Base-by-base conservation (phyloP, 2,113 vertebrate genomes). In the Strix uralensis region DNA sequence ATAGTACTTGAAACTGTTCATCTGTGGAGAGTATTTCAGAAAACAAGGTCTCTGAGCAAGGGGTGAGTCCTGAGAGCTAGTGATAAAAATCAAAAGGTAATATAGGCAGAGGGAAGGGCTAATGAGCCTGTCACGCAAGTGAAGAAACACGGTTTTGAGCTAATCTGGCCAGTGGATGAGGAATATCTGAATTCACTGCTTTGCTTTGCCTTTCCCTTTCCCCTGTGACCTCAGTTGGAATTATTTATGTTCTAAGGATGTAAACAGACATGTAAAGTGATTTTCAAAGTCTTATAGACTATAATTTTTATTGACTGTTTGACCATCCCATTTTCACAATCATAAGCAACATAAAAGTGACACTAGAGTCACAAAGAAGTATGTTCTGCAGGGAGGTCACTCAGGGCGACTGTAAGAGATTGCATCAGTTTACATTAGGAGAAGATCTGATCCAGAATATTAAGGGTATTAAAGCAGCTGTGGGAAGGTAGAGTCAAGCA, bases 111-210 rank as follows among this genome's bases (percentile, higher is more conserved):
- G 82, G 22, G 9, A 67, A 72, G 21, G 7, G 7, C 4, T 66
- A 44, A 15, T 0, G 3, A 82, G 5, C 4, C 6, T 69, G 26
- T 2, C 13, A 78, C 4, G 6, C 8, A 54, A 57, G 10, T 42
- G n/a, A 67, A 71, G 19, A 74, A 81, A 47, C 25, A 44, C 3
- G 21, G 5, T 54, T 91, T 65, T 81, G 44, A 81, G 7, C 15
- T 57, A 90, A 61, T 38, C n/a, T 78, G 30, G 2, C 16, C 18
- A 62, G 25, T 38, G 34, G 59, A 29, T 72, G 55, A 46, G 17
- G 34, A 86, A 84, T 2, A 22, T 2, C 8, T 52, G 40, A 42
- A 73, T 65, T 32, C 67, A 78, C 12, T 44, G 22, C 20, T 25
- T 65, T 73, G 13, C 20, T 72, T 73, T 78, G 58, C 21, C 23